Evolutionary conservation across 1,140 invertebrate genomes (phyloP), one percentile per base, ranked within the genome.

Genomic region (Dinoponera quadriceps): DNA sequence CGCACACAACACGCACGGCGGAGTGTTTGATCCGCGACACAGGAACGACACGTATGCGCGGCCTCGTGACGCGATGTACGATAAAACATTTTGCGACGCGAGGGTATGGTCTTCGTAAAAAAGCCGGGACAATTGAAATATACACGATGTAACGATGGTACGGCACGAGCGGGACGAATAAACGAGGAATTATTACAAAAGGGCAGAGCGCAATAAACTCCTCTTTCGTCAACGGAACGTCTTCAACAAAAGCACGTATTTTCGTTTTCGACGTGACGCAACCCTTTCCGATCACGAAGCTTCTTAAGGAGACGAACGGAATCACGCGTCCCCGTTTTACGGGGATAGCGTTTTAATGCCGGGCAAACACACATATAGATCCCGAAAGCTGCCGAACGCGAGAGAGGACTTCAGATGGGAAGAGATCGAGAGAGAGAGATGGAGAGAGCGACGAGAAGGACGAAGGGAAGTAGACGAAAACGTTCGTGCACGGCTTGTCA

Each of bases 401-500:
- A 66, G 51, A 82, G 63, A 54, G 59, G 44, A 63, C 63, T 51
- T 83, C 20, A 72, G 72, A 57, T 72, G 63, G 62, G 20, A 77
- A 66, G 75, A 63, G 68, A 49, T 25, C 62, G 57, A 57, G 82
- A 71, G 51, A 29, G 22, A 25, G 68, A 78, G 72, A 57, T 7
- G 49, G 75, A 27, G 25, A 55, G 27, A 74, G 38, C 4, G 7
- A 69, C n/a, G 33, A 33, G 73, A 44, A 33, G 38, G 48, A 71
- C 62, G 77, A 80, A 80, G 88, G 84, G 90, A 88, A 81, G 86
- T 83, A 77, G 85, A 87, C 74, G 83, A 88, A 85, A 86, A 89
- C 85, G 84, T 87, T 78, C 84, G 88, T 90, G 86, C 85, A 78
- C 84, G 88, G 82, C 65, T 85, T 89, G 88, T 88, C 72, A 86